These are phyloP conservation scores for Pteromalus puparum DNA, from an alignment of 1,140 invertebrate species.

Conservation along the genomic window DNA sequence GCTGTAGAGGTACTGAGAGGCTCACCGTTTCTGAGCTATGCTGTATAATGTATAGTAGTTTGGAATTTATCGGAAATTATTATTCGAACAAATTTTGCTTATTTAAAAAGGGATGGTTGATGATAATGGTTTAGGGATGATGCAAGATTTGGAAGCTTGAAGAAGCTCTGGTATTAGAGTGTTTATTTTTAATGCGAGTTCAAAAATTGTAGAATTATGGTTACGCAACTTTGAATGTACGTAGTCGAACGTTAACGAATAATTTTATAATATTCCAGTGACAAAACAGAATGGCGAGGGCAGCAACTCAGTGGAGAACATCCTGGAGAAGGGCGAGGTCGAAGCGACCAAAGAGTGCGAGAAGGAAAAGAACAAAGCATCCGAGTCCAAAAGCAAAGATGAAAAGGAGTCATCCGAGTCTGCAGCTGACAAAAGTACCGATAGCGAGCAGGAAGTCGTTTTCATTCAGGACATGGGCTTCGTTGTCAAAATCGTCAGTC, in stretches of 20 bases:
- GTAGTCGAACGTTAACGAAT: no score
- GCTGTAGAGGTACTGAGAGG: no score
- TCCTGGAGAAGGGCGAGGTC: constrained; percentile 76
- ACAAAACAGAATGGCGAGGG: constrained; percentile 64
- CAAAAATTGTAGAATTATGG: constrained; percentile 1
- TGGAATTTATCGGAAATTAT: no score
- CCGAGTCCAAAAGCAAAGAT: constrained; percentile 66
- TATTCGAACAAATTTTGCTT: no score
- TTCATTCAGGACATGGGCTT: constrained; percentile 96
- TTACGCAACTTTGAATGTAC: no score
- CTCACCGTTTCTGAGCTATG: no score
- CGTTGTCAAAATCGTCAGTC: constrained; percentile 92
- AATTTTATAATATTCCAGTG: constrained; percentile 56
- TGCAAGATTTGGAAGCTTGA: no score
- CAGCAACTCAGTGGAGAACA: constrained; percentile 64
- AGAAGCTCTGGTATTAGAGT: no score
- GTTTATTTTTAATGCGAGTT: background rate
- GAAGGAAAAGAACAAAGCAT: constrained; percentile 67
- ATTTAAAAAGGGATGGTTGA: no score
- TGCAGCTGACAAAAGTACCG: constrained; percentile 55
- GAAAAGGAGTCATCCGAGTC: constrained; percentile 59
- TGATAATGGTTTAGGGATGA: no score
- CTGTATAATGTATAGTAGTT: no score
- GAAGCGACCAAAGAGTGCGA: constrained; percentile 75
- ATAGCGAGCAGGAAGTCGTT: constrained; percentile 85